Evolutionary conservation across 2,888 invertebrate genomes (phyloP).

Genomic region (Tetanocera ferruginea): DNA sequence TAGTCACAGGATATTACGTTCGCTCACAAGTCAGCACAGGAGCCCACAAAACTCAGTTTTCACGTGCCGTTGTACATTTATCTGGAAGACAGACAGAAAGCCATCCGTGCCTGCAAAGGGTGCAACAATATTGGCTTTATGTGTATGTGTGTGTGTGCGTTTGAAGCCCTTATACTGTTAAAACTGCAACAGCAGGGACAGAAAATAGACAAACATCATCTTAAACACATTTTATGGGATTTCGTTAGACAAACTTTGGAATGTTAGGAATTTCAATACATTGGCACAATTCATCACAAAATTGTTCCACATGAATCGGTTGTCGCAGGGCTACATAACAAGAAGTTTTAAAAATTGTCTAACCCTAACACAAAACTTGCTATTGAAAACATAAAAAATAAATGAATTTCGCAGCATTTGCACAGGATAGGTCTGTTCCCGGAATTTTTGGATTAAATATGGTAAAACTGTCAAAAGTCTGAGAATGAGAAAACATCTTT

Average conservation of each 20-base stretch:
- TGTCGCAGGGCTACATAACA: conserved; percentile 32
- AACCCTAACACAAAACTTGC: too few relatives aligned
- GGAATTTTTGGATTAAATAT: too few relatives aligned
- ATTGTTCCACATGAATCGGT: conserved; percentile 34
- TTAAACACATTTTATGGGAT: conserved; percentile 24
- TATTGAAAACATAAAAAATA: too few relatives aligned
- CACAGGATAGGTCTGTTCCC: too few relatives aligned
- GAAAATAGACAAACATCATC: conserved; percentile 31
- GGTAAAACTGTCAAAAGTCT: too few relatives aligned
- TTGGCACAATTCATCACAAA: conserved; percentile 60
- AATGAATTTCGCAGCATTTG: neutral
- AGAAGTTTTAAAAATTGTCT: too few relatives aligned
- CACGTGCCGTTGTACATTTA: neutral
- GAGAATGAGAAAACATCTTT: too few relatives aligned
- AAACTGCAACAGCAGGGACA: neutral
- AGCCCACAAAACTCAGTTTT: neutral
- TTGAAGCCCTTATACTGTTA: neutral
- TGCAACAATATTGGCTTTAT: conserved; percentile 8
- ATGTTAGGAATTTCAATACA: conserved; percentile 58
- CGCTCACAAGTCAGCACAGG: conserved; percentile 60
- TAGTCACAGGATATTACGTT: conserved; percentile 71
- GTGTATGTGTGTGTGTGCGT: neutral
- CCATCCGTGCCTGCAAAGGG: neutral
- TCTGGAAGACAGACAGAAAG: neutral
- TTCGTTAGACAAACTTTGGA: conserved; percentile 21